Base-by-base conservation (phyloP, 2,888 invertebrate species). In the Hypselothyrea guttata region DNA sequence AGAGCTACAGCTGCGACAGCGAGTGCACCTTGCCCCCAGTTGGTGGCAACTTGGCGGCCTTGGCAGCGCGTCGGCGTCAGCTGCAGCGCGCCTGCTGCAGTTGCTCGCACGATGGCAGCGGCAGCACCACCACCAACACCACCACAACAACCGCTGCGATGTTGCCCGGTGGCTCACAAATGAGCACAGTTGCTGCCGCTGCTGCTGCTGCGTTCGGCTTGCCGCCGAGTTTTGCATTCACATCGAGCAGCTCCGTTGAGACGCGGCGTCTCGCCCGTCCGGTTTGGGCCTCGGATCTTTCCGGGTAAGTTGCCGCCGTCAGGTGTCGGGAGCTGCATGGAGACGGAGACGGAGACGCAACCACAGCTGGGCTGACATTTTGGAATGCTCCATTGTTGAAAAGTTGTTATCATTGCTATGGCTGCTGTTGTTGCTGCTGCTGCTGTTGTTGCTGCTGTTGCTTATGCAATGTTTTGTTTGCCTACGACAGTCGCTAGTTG, bases 271-370 rank as follows among this genome's bases (percentile, higher is more conserved):
- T 57, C 58, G 70, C 87, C 71, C 89, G 90, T 73, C 90, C 92
- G 87, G 92, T 92, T 89, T 93, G 93, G 93, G 92, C 92, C 88
- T 91, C 91, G 88, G 93, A 93, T 90, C 92, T 92, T 89, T 91
- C 91, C 88, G 92, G 93, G 93, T 93, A 92, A 93, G 93, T 90
- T 70, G 52, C 46, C 53, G 49, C 28, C 57, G 38, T 31, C 38
- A n/a, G 41, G 40, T n/a, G 48, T 22, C 45, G 22, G 31, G 18
- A 9, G 27, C 12, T 28, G 16, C 5, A 28, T 7, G 8, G 28
- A 9, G 38, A 11, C n/a, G 11, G 9, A 22, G 22, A 3, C 3
- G n/a, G 37, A 9, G 12, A 28, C 38, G 48, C 55, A 28, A 30
- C 18, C 18, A 45, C 46, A 57, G 34, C 55, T 59, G 52, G 47